Conservation (phyloP, 2,113 vertebrate genomes). For the Melanerpes aurifrons region DNA sequence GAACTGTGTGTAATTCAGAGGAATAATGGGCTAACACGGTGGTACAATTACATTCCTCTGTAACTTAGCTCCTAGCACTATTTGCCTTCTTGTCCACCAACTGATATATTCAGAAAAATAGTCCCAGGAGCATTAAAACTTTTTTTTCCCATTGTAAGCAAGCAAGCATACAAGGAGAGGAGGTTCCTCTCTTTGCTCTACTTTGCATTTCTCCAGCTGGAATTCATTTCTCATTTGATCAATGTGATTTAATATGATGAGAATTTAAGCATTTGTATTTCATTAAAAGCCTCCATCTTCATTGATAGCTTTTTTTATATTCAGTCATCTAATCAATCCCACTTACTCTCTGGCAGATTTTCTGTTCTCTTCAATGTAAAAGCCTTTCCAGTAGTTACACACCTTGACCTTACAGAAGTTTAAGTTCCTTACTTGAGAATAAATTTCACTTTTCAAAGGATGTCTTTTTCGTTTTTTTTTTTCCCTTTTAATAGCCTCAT, state of each 20-base stretch:
- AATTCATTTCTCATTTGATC: constrained; percentile 16
- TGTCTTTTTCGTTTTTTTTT: background rate
- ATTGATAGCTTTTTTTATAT: background rate
- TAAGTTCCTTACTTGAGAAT: background rate
- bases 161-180: background rate
- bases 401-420: background rate
- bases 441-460: background rate
- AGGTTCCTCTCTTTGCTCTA: background rate
- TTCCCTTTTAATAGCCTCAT: background rate
- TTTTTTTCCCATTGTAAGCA: background rate
- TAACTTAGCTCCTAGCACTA: constrained; percentile 19
- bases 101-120: constrained; percentile 15
- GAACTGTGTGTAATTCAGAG: constrained; percentile 7
- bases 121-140: background rate
- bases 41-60: constrained; percentile 22
- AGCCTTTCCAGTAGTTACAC: background rate
- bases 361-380: background rate
- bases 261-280: background rate
- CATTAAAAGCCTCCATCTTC: background rate
- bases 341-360: background rate
- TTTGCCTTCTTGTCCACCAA: constrained; percentile 18
- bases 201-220: background rate
- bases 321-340: constrained; percentile 2
- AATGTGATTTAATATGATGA: background rate
- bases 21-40: constrained; percentile 41